Conservation (phyloP, 2,113 vertebrate genomes). For the Desmodus rotundus region DNA sequence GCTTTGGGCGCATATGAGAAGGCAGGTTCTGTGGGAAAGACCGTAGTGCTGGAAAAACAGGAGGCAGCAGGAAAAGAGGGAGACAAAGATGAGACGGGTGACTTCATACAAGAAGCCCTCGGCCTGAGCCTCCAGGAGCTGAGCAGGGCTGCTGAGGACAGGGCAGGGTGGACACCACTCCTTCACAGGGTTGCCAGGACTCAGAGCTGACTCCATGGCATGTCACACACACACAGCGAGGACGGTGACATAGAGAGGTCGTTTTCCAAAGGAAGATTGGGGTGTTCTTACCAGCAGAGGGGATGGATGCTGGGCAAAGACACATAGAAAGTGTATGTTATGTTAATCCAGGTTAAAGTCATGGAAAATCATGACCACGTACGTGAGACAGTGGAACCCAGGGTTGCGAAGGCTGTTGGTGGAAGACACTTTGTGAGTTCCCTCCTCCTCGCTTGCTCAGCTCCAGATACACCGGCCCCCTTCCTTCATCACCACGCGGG, state of each 20-base stretch:
- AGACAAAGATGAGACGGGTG: neutral
- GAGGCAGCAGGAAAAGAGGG: neutral
- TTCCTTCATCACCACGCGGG: neutral
- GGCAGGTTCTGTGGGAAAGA: neutral
- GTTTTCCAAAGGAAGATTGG: neutral
- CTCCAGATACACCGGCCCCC: neutral
- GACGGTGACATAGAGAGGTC: no score
- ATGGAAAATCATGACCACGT: neutral
- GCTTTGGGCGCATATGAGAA: neutral
- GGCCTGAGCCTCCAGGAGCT: no score
- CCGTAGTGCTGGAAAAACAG: no score
- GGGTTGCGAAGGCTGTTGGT: neutral
- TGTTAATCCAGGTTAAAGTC: neutral
- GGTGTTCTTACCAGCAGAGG: neutral
- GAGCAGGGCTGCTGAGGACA: neutral
- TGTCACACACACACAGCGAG: neutral
- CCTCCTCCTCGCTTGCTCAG: neutral
- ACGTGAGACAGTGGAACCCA: no score
- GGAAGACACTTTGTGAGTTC: neutral
- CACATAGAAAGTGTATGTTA: neutral
- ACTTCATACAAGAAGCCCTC: neutral
- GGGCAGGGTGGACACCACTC: neutral
- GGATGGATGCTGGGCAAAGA: neutral
- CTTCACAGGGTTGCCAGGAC: neutral
- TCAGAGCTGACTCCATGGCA: neutral